A percentile compares a stretch with the other conserved stretches of the same genome.
Evolutionary conservation across 2,113 vertebrate species (phyloP).

Genomic region (Scophthalmus maximus): DNA sequence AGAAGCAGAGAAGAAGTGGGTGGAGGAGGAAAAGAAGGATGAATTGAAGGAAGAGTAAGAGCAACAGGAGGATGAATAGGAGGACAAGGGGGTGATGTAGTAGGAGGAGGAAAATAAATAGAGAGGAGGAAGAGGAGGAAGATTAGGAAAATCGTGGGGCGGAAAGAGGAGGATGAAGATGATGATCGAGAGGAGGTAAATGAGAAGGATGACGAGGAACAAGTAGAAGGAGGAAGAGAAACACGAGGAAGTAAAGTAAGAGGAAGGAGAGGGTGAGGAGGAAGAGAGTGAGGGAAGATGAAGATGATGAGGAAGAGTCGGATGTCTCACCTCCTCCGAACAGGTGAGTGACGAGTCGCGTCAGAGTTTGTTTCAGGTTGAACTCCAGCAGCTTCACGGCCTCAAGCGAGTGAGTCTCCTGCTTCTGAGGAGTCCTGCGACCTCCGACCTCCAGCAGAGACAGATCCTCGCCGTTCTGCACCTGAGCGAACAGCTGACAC

Average conservation of each 20-base stretch:
- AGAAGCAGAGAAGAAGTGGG: no score
- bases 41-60: not conserved
- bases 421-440: conserved; percentile 87
- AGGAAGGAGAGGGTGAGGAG: not conserved
- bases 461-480: conserved; percentile 84
- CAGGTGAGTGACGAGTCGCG: conserved; percentile 85
- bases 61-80: conserved; percentile 2
- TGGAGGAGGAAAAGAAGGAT: conserved; percentile 17
- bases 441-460: conserved; percentile 88
- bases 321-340: conserved; percentile 88
- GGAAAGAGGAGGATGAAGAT: not conserved
- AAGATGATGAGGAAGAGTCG: not conserved
- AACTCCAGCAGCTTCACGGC: conserved; percentile 91
- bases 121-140: conserved; percentile 23
- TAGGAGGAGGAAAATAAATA: no score
- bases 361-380: conserved; percentile 89
- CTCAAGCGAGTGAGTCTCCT: conserved; percentile 91
- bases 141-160: no score
- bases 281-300: not conserved
- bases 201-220: not conserved
- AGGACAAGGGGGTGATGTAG: not conserved
- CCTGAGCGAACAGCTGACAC: conserved; percentile 87
- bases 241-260: no score
- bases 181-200: conserved; percentile 30
- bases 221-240: not conserved